phyloP scores from a whole-genome alignment of 2,888 invertebrate genomes.

The Corbicula japonica region DNA sequence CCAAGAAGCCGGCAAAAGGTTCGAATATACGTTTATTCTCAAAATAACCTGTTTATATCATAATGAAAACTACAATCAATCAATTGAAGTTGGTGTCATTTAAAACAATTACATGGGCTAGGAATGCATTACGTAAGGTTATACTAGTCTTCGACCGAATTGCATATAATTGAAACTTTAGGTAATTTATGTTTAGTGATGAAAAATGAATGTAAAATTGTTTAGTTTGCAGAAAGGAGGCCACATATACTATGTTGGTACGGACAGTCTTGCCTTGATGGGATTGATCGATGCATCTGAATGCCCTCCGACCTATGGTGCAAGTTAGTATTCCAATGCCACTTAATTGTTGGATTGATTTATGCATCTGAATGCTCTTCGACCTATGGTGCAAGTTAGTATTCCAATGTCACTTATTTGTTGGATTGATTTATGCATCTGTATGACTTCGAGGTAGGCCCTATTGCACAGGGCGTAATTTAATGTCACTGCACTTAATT shows the following conservation, averaged over 20 bases:
- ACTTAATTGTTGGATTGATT: constrained; percentile 75
- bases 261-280: constrained; percentile 79
- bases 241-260: constrained; percentile 80
- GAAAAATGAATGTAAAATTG: too few relatives aligned
- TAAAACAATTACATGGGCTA: too few relatives aligned
- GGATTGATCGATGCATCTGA: constrained; percentile 86
- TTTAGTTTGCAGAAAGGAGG: constrained; percentile 74
- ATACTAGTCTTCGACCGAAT: too few relatives aligned
- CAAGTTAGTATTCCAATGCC: constrained; percentile 71
- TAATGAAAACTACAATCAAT: too few relatives aligned
- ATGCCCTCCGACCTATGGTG: constrained; percentile 85
- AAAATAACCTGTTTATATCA: too few relatives aligned
- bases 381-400: constrained; percentile 84
- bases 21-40: too few relatives aligned
- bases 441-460: constrained; percentile 77
- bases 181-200: too few relatives aligned
- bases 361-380: constrained; percentile 86
- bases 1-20: too few relatives aligned
- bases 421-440: constrained; percentile 85
- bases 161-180: too few relatives aligned
- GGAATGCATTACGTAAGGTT: too few relatives aligned
- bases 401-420: background rate
- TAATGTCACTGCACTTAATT: too few relatives aligned
- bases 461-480: background rate
- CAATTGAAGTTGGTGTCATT: too few relatives aligned